A percentile compares a stretch with the other conserved stretches of the same genome.
These are phyloP conservation scores for Brienomyrus brachyistius DNA, from an alignment of 2,113 vertebrate genomes.

Conservation along the genomic window DNA sequence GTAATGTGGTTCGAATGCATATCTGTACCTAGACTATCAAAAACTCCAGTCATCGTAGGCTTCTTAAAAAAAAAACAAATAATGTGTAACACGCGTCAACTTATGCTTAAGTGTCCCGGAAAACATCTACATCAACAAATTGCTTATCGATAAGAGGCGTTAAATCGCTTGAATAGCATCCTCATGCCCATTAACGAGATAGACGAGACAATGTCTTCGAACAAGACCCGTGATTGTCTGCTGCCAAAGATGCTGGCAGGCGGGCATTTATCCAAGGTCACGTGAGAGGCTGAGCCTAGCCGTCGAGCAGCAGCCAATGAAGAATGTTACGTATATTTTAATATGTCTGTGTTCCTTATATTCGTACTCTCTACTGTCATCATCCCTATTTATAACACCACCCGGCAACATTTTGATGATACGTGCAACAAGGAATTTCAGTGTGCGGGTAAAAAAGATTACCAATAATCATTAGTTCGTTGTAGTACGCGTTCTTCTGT, in stretches of 20 bases:
- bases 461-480: background rate
- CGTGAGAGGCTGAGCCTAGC: slow-evolving; percentile 68
- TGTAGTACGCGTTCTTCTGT: background rate
- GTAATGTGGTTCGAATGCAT: slow-evolving; percentile 97
- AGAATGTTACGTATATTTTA: slow-evolving; percentile 29
- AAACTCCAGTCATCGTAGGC: slow-evolving; percentile 83
- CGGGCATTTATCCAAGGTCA: slow-evolving; percentile 86
- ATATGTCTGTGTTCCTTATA: background rate
- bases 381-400: background rate
- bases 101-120: background rate
- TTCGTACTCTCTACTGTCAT: background rate
- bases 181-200: slow-evolving; percentile 49
- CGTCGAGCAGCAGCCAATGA: slow-evolving; percentile 81
- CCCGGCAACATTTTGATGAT: background rate
- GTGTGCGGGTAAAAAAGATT: background rate
- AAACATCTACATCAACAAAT: background rate
- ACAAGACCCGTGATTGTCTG: slow-evolving; percentile 75
- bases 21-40: slow-evolving; percentile 88
- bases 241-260: slow-evolving; percentile 59
- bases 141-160: background rate
- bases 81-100: slow-evolving; percentile 17
- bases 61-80: slow-evolving; percentile 24
- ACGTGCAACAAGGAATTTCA: background rate
- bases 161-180: slow-evolving; percentile 10
- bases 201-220: slow-evolving; percentile 49